Conservation (phyloP, 2,113 vertebrate species). For the Lathamus discolor region DNA sequence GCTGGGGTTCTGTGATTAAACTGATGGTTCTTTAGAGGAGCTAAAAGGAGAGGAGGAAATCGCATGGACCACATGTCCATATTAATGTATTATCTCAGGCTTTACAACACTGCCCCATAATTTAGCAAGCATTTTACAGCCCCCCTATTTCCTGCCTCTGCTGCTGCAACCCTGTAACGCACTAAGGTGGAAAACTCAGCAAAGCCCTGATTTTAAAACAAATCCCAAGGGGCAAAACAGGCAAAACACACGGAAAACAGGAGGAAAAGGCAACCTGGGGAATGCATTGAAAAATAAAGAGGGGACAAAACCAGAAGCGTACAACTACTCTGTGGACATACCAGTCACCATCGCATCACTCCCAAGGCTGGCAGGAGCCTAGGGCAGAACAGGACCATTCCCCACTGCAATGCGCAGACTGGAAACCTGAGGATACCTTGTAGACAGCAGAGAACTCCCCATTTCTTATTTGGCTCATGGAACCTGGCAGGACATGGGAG, state of each 20-base stretch:
- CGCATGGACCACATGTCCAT: not conserved
- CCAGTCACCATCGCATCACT: not conserved
- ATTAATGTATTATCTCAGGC: not conserved
- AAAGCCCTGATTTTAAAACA: not conserved
- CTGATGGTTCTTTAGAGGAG: not conserved
- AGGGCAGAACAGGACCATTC: not conserved
- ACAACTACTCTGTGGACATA: not conserved
- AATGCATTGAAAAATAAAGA: not conserved
- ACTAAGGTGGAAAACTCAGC: rapidly evolving
- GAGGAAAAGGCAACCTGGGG: not conserved
- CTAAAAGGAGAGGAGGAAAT: not conserved
- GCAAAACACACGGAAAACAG: not conserved
- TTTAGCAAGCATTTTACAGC: not conserved
- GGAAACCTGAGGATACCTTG: not conserved
- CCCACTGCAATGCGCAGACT: not conserved
- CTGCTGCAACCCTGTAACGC: not conserved
- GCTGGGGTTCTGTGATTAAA: not conserved
- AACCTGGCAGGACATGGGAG: not conserved
- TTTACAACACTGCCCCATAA: not conserved
- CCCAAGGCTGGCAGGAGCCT: not conserved
- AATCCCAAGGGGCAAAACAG: not conserved
- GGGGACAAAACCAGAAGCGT: rapidly evolving
- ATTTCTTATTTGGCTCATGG: not conserved
- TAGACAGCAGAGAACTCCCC: not conserved
- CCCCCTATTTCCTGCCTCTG: not conserved